Base-by-base conservation (phyloP, 1,140 invertebrate species). In the Cotesia chilonis region DNA sequence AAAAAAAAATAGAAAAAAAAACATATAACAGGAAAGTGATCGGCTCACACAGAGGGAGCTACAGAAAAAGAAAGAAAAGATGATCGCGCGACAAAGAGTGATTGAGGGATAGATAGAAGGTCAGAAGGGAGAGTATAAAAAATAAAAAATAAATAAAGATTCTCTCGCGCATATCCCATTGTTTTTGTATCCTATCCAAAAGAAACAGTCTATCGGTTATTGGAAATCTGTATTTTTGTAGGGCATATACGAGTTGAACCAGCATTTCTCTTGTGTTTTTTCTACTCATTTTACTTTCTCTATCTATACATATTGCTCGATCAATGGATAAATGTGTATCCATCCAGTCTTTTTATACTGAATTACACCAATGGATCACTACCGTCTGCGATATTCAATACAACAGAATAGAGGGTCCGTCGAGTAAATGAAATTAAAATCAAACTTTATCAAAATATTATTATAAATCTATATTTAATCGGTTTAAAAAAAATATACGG, bases 221-320 rank as follows among this genome's bases (percentile, higher is more conserved):
- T 83, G 83, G 83, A 83, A 83, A 85, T 83, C 81, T 84, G 78
- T 84, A 84, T 83, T 84, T 84, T 85, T 85, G 76, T 83, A 83
- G 83, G 82, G 73, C 82, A 83, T 78, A 78, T 78, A 78, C 74
- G 76, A 59, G 68, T 67, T 67, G 12, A 70, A 61, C 37, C 36
- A 70, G 38, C 57, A 47, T 51, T 17, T 63, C 57, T 60, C 17
- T 6, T 70, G 38, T 63, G 14, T 61, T 51, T 61, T 35, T 59
- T 7, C 3, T 68, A 36, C 55, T 20, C 20, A 35, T 28, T 67
- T 35, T n/a, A 9, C 41, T 66, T 63, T 65, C 51, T 61, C 35
- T 54, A 60, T 72, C 59, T 57, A 71, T 41, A 17, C 65, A 17
- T 17, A 57, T 51, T 68, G 35, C 14, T 35, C 63, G 60, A 52